Conservation (phyloP, 2,113 vertebrate species). For the Bubalus kerabau region DNA sequence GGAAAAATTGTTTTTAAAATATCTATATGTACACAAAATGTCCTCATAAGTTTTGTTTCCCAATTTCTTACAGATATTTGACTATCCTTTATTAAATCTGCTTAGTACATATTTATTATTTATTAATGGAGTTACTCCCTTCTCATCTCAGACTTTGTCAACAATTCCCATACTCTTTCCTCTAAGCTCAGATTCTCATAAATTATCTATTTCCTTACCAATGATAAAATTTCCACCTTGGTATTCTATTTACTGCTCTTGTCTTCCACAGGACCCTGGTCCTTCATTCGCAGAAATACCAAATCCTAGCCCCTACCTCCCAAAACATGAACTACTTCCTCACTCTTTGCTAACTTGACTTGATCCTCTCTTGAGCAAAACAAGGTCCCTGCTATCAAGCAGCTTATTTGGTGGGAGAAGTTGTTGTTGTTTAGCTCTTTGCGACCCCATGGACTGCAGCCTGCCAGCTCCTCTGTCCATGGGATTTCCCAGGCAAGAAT, state of each 20-base stretch:
- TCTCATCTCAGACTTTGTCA: not conserved
- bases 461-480: not conserved
- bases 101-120: not conserved
- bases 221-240: not conserved
- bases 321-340: constrained; percentile 21
- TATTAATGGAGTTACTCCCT: not conserved
- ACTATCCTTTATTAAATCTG: not conserved
- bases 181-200: not conserved
- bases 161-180: constrained; percentile 55
- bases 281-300: not conserved
- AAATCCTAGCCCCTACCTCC: not conserved
- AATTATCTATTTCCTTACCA: not conserved
- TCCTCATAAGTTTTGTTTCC: not conserved
- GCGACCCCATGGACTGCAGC: not conserved
- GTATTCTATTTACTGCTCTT: not conserved
- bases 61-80: not conserved
- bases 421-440: not conserved
- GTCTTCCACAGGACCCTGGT: not conserved
- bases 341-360: not conserved
- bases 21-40: not conserved
- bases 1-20: constrained; percentile 9
- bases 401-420: not conserved
- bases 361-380: not conserved
- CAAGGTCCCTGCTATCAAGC: not conserved
- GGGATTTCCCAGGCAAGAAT: not conserved